Evolutionary conservation across 1,140 invertebrate genomes (phyloP), one percentile per base, ranked within the genome.

Genomic region (Drosophila ironensis): DNA sequence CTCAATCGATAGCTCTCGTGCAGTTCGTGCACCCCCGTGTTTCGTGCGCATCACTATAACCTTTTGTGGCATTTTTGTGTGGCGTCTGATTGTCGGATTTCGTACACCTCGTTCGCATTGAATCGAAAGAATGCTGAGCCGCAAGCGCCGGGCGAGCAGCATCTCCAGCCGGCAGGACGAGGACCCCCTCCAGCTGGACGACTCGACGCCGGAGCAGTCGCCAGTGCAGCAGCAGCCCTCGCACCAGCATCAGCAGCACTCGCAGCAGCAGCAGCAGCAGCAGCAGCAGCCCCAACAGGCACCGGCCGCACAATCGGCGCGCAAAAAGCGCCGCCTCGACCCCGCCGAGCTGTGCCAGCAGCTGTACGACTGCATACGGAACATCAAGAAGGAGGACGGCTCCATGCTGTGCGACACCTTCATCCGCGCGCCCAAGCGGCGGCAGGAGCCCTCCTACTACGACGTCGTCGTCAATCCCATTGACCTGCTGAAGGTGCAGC

Each of bases 391-490:
- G 76, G 96, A 98, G 75, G 97, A 98, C 92, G 97, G 97, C 1
- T 92, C 94, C 3, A 91, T 97, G 61, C 87, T 98, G 4, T 99
- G 98, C 91, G 98, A 99, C 91, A 93, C 96, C 8, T 98, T 99
- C 90, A 98, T 99, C 59, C 91, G 97, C 77, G 97, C 95, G 12
- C 97, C 98, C 5, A 98, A 98, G 90, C 92, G 97, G 64, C 92
- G 97, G 28, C 96, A 97, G 89, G 96, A 97, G 88, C 96, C 96
- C 33, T 94, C 94, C 24, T 97, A 97, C 90, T 97, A 97, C 91
- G 96, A 97, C 92, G 95, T 97, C 44, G 97, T 99, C 6, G 93
- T 94, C 5, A 96, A 97, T 90, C 97, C 98, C 8, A 99, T 99
- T 86, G 98, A 99, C 91, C 91, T 99, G 60, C 90, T 98, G 16